Evolutionary conservation across 2,113 vertebrate genomes (phyloP).

Genomic region (Silurus meridionalis): DNA sequence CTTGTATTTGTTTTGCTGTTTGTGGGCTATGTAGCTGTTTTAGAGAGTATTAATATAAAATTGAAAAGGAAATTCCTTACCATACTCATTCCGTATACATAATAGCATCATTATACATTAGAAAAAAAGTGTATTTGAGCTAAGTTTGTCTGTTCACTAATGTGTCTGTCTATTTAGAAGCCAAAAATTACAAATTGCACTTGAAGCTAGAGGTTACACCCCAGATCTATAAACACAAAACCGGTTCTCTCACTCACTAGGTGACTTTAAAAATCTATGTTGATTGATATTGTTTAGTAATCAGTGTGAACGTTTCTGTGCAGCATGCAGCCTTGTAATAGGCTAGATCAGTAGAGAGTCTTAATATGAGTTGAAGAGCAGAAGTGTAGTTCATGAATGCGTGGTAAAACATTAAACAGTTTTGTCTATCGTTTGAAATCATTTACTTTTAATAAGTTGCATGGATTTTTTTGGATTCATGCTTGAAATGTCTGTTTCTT

Average conservation of each 20-base stretch:
- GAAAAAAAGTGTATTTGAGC: neutral
- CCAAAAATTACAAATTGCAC: neutral
- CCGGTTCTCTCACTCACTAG: neutral
- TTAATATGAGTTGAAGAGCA: neutral
- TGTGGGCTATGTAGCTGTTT: constrained; percentile 28
- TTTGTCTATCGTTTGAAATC: neutral
- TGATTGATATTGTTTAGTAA: neutral
- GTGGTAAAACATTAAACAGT: no score
- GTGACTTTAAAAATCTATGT: neutral
- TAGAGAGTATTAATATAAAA: constrained; percentile 20
- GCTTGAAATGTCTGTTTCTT: no score
- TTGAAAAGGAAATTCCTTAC: neutral
- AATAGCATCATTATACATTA: neutral
- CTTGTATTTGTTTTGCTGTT: constrained; percentile 1
- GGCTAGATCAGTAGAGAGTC: neutral
- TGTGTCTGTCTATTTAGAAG: neutral
- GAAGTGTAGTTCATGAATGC: neutral
- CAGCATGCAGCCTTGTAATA: neutral
- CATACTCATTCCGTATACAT: neutral
- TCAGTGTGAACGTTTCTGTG: no score
- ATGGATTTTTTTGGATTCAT: no score
- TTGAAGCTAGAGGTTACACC: neutral
- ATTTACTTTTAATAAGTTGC: no score
- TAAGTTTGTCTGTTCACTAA: neutral
- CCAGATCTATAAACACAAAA: neutral